Evolutionary conservation across 2,113 vertebrate genomes (phyloP).

Genomic region (Proteles cristata): DNA sequence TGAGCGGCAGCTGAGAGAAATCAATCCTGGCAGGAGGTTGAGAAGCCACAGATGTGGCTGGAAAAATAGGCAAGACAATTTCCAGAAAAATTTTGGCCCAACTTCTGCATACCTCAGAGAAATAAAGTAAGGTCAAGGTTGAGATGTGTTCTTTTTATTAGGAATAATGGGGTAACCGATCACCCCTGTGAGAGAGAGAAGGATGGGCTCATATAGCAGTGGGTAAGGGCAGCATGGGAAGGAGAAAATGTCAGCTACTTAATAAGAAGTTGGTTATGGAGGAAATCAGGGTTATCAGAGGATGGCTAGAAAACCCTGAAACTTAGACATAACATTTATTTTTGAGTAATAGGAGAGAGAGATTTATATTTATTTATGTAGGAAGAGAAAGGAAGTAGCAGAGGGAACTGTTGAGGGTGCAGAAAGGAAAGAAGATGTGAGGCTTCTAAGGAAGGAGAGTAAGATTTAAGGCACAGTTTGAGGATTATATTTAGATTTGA

Average conservation of each 20-base stretch:
- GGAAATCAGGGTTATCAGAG: not conserved
- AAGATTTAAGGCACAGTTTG: not conserved
- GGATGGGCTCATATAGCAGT: not conserved
- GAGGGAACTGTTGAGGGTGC: not conserved
- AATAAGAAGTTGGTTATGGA: not conserved
- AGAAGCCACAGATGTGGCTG: not conserved
- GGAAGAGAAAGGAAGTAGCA: not conserved
- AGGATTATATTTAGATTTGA: constrained; percentile 43
- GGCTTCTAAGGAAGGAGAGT: not conserved
- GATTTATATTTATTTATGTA: not conserved
- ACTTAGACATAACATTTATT: not conserved
- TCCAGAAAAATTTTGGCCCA: not conserved
- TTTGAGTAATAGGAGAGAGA: not conserved
- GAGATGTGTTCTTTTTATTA: constrained; percentile 20
- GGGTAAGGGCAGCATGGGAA: not conserved
- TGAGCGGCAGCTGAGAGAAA: not conserved
- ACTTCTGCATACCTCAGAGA: not conserved
- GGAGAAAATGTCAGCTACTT: not conserved
- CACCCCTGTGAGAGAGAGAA: not conserved
- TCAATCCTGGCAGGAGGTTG: not conserved
- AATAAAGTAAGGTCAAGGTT: not conserved
- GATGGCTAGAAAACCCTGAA: not conserved
- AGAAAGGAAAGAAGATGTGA: not conserved
- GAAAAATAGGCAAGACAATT: not conserved
- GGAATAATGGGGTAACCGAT: not conserved